Conservation (phyloP, 1,140 invertebrate genomes). For the Neodiprion lecontei region DNA sequence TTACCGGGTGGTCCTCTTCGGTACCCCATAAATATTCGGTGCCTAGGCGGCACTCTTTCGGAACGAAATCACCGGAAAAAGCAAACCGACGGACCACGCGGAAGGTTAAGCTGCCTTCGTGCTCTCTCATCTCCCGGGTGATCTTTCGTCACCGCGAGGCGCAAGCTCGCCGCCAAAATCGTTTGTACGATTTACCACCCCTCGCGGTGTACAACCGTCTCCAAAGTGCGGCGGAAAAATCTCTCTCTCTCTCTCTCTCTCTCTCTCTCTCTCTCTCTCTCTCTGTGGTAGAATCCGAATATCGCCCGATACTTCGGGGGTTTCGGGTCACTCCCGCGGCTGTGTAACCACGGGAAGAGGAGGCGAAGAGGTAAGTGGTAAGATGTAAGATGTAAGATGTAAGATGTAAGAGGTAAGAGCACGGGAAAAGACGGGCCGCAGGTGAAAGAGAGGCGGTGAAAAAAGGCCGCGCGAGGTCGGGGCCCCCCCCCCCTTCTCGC, state of each 20-base stretch:
- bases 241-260: too few species aligned
- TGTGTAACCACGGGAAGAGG: not conserved
- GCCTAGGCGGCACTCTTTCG: slow-evolving; percentile 51
- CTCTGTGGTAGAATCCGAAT: slow-evolving; percentile 9
- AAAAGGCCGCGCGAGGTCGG: slow-evolving; percentile 20
- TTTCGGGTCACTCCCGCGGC: slow-evolving; percentile 7
- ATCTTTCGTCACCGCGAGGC: not conserved
- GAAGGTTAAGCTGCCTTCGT: slow-evolving; percentile 27
- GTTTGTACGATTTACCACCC: too few species aligned
- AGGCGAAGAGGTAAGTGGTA: not conserved
- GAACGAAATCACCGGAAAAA: slow-evolving; percentile 34
- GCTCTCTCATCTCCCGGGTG: slow-evolving; percentile 11
- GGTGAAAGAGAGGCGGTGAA: slow-evolving; percentile 13
- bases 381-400: not conserved
- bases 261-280: too few species aligned
- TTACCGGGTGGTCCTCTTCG: slow-evolving; percentile 57
- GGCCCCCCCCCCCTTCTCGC: slow-evolving; percentile 27
- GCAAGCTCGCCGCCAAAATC: not conserved
- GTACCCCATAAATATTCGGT: slow-evolving; percentile 54
- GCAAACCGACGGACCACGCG: slow-evolving; percentile 27
- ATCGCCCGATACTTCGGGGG: slow-evolving; percentile 19
- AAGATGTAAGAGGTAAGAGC: not conserved
- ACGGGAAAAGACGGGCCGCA: not conserved
- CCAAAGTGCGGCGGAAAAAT: not conserved
- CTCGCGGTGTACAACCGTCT: not conserved